Evolutionary conservation across 2,888 invertebrate species (phyloP).

Genomic region (Helicoverpa assulta): DNA sequence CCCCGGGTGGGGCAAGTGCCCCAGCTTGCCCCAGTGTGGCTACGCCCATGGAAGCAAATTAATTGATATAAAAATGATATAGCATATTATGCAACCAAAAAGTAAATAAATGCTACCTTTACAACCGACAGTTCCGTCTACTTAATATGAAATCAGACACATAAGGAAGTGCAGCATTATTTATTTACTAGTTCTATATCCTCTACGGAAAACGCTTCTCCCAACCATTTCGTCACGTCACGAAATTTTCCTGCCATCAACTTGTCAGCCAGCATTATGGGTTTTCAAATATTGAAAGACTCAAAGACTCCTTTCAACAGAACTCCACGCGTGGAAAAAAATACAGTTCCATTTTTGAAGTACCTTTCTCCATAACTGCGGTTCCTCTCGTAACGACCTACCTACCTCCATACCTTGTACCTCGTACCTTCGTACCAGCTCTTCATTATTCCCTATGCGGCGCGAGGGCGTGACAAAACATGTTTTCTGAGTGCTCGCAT

Average conservation of each 20-base stretch:
- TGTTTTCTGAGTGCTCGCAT: conserved; percentile 29
- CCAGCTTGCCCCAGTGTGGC: too few relatives aligned
- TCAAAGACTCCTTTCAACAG: not conserved
- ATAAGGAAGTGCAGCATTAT: too few relatives aligned
- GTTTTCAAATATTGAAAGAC: not conserved
- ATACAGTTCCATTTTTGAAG: not conserved
- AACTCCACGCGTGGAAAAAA: not conserved
- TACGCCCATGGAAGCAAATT: too few relatives aligned
- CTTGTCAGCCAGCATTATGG: not conserved
- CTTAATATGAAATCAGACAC: too few relatives aligned
- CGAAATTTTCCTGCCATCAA: not conserved
- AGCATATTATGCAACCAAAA: too few relatives aligned
- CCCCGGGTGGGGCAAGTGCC: too few relatives aligned
- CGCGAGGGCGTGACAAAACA: conserved; percentile 35
- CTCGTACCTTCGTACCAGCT: not conserved
- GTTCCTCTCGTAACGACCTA: conserved; percentile 5
- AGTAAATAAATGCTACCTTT: too few relatives aligned
- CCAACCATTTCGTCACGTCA: not conserved
- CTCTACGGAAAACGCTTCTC: too few relatives aligned
- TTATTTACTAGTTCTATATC: too few relatives aligned
- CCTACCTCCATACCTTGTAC: not conserved
- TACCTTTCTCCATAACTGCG: not conserved
- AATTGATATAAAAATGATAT: too few relatives aligned
- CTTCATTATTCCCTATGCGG: conserved; percentile 29
- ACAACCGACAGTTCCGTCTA: too few relatives aligned